phyloP scores from a whole-genome alignment of 2,113 vertebrate species.

The Melanerpes aurifrons region DNA sequence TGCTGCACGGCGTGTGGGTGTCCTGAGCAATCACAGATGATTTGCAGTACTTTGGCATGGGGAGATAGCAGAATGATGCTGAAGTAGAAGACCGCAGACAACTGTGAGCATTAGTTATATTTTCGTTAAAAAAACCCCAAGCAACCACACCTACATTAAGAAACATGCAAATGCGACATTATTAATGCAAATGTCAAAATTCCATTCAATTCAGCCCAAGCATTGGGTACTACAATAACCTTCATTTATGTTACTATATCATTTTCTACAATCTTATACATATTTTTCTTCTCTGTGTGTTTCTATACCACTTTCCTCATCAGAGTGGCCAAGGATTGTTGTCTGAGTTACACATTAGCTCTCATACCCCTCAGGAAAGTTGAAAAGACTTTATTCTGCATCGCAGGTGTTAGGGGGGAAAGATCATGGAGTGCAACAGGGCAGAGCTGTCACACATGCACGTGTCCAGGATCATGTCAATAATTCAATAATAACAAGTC shows the following conservation, averaged over 20 bases:
- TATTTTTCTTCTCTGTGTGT: background rate
- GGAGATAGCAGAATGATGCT: background rate
- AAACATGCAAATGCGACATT: background rate
- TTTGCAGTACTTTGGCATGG: conserved; percentile 23
- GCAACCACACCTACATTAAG: background rate
- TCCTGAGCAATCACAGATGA: conserved; percentile 14
- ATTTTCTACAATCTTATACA: background rate
- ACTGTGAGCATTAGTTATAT: background rate
- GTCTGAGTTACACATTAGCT: background rate
- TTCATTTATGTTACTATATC: accelerated
- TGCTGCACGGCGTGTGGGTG: background rate
- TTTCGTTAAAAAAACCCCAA: background rate
- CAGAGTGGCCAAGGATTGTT: background rate
- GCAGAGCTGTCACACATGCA: accelerated
- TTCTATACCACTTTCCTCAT: background rate
- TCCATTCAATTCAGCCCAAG: background rate
- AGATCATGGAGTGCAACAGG: too few species aligned
- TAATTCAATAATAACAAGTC: background rate
- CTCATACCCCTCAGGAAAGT: background rate
- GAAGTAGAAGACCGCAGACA: conserved; percentile 6
- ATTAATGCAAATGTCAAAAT: background rate
- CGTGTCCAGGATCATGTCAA: background rate
- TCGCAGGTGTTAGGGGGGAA: background rate
- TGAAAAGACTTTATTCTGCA: background rate
- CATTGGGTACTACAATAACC: background rate